Evolutionary conservation across 2,113 vertebrate species (phyloP).

Genomic region (Columba livia): DNA sequence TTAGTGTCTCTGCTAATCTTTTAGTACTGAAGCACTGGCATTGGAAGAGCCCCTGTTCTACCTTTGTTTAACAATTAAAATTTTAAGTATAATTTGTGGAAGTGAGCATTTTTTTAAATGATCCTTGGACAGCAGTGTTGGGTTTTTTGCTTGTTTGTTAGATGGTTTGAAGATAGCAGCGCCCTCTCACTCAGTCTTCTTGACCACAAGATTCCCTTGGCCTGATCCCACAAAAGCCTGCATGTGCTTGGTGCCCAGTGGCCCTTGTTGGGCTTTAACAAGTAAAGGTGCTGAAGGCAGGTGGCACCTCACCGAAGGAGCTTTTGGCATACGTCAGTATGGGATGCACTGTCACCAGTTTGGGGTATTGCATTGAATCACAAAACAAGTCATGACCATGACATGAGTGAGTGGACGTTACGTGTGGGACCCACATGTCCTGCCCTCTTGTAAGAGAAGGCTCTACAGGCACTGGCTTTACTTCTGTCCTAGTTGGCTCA

Average conservation of each 20-base stretch:
- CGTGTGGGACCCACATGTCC: not conserved
- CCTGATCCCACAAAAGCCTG: not conserved
- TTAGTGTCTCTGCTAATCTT: slow-evolving; percentile 7
- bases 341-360: not conserved
- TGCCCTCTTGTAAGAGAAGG: not conserved
- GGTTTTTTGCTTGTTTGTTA: not conserved
- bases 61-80: not conserved
- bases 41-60: not conserved
- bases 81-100: not conserved
- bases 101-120: not conserved
- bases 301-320: not conserved
- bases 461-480: not conserved
- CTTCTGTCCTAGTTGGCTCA: slow-evolving; percentile 37
- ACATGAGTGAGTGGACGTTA: fast-evolving
- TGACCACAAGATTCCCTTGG: not conserved
- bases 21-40: not conserved
- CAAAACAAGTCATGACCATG: not conserved
- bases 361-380: not conserved
- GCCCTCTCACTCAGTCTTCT: not conserved
- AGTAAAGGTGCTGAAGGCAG: not conserved
- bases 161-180: not conserved
- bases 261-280: fast-evolving
- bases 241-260: fast-evolving
- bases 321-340: not conserved
- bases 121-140: not conserved